Evolutionary conservation across 2,113 vertebrate species (phyloP), one percentile per base, ranked within the genome.

Genomic region (Dromas ardeola): DNA sequence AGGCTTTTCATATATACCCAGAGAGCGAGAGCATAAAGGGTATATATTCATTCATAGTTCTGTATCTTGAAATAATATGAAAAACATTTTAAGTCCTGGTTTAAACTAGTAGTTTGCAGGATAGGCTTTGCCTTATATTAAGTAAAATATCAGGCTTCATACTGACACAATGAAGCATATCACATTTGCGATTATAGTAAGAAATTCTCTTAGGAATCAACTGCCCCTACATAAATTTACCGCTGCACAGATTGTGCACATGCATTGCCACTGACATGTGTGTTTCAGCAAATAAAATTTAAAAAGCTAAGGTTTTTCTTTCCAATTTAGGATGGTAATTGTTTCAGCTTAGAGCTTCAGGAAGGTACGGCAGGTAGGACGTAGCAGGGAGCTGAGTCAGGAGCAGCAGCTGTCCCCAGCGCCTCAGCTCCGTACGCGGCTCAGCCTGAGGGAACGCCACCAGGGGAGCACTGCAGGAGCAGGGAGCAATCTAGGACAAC

Each of bases 401-500:
- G 91, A 95, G 73, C 53, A 94, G 93, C 94, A 93, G 95, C 91
- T 95, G 94, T 52, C 88, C 93, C 40, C 55, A 5, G 69, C 13
- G 88, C 47, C 95, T 59, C 65, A 2, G 58, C 83, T 80, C 81
- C 34, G 80, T 13, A 25, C 4, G 1, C 84, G 55, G 91, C 94
- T 88, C 86, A 16, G 70, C 19, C 81, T 65, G 87, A 92, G 91
- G 71, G 80, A 95, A 22, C 2, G 66, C 96, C 87, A 4, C 81
- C 55, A 86, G 95, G 93, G 10, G 86, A 97, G 63, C 61, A 8
- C 2, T 22, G 76, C 90, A 65, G 90, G 88, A 95, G 82, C 69
- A 91, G 81, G 86, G 96, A 94, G 92, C 90, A 80, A 87, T 63
- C 92, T 13, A 38, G 95, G 94, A 95, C 93, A 95, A 88, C 71